Percentiles rank a stretch among this genome's conserved stretches.
Conservation (phyloP, 1,140 invertebrate genomes). For the Dendrolimus kikuchii region DNA sequence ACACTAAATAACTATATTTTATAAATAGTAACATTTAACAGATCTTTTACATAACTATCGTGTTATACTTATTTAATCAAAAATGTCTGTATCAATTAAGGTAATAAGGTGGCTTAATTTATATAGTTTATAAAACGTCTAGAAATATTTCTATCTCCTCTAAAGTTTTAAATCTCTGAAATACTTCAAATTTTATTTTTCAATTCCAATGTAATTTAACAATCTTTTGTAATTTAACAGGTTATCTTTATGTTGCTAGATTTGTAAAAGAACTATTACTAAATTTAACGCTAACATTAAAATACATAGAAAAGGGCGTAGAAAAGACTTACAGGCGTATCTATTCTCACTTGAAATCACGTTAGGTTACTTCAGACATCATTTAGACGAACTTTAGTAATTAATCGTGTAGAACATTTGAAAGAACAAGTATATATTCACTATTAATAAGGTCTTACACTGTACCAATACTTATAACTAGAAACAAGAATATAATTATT, state of each 20-base stretch:
- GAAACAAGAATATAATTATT: no score
- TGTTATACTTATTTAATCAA: background rate
- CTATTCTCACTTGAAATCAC: conserved; percentile 66
- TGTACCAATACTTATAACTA: no score
- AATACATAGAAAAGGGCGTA: conserved; percentile 64
- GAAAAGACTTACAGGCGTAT: conserved; percentile 55
- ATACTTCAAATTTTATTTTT: no score
- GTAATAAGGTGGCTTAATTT: no score
- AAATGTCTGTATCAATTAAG: no score
- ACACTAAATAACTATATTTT: conserved; percentile 11
- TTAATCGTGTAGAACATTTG: conserved; percentile 6
- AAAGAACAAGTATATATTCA: conserved; percentile 8
- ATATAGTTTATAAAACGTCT: no score
- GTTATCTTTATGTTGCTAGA: background rate
- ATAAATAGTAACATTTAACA: conserved; percentile 13
- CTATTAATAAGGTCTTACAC: no score
- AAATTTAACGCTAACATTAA: conserved; percentile 58
- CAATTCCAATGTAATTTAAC: no score
- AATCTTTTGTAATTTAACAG: no score
- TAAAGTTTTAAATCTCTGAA: no score
- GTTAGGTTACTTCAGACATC: conserved; percentile 43
- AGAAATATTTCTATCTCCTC: no score
- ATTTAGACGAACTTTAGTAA: conserved; percentile 15
- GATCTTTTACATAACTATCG: conserved; percentile 1
- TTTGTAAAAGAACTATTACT: background rate